These are phyloP conservation scores for Tympanoctomys barrerae DNA, from an alignment of 2,797 vertebrate species.

Conservation along the genomic window DNA sequence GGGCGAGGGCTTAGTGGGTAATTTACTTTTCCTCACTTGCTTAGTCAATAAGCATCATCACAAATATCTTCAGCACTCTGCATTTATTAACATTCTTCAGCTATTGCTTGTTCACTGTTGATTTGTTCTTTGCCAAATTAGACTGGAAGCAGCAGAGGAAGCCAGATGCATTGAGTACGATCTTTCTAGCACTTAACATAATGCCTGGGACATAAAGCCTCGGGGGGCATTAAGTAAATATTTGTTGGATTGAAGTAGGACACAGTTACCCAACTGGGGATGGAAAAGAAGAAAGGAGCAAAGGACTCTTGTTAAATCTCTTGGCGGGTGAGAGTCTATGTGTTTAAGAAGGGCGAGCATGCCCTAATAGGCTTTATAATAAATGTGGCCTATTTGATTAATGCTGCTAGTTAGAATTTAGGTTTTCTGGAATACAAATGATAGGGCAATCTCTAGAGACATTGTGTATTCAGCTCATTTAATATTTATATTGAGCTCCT, in stretches of 20 bases:
- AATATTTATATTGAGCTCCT: slow-evolving; percentile 79
- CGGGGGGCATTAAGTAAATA: slow-evolving; percentile 31
- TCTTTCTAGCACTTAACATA: slow-evolving; percentile 38
- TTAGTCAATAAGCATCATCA: slow-evolving; percentile 9
- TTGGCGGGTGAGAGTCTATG: not conserved
- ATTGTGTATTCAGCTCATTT: slow-evolving; percentile 74
- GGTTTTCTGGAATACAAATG: slow-evolving; percentile 43
- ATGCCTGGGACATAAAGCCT: not conserved
- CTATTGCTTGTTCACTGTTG: not conserved
- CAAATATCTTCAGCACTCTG: not conserved
- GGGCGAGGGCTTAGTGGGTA: not conserved
- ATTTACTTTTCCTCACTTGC: slow-evolving; percentile 24
- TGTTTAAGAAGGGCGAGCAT: not conserved
- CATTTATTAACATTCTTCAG: slow-evolving; percentile 20
- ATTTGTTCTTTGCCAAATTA: not conserved
- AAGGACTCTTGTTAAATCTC: slow-evolving; percentile 59
- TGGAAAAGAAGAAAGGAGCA: slow-evolving; percentile 32
- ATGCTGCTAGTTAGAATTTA: slow-evolving; percentile 65
- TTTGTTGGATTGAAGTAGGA: slow-evolving; percentile 9
- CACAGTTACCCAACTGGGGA: slow-evolving; percentile 37
- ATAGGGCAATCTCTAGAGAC: slow-evolving; percentile 72
- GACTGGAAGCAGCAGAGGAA: not conserved
- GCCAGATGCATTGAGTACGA: not conserved
- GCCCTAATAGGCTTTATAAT: slow-evolving; percentile 33
- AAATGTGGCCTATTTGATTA: slow-evolving; percentile 64